Percentiles rank a stretch among this genome's conserved stretches.
phyloP scores from a whole-genome alignment of 2,888 invertebrate genomes.

The Blastobasis lacticolella region DNA sequence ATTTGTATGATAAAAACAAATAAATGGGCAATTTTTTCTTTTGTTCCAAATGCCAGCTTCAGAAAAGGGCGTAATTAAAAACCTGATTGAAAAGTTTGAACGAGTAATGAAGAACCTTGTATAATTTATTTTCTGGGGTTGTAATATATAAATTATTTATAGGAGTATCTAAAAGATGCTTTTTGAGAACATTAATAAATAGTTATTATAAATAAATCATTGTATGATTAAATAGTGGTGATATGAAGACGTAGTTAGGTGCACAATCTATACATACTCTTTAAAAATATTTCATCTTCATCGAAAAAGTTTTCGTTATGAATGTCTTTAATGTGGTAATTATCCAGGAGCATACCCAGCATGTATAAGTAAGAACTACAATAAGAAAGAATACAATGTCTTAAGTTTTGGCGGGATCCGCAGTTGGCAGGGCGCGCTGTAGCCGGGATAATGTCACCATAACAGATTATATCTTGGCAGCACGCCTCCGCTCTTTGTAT shows the following conservation, averaged over 20 bases:
- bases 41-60: background rate
- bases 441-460: slow-evolving; percentile 65
- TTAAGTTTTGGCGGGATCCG: slow-evolving; percentile 51
- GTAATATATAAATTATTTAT: too few relatives aligned
- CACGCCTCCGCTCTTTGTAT: slow-evolving; percentile 34
- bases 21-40: background rate
- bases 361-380: too few relatives aligned
- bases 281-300: too few relatives aligned
- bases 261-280: too few relatives aligned
- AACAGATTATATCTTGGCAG: slow-evolving; percentile 72
- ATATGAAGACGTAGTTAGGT: background rate
- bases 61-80: background rate
- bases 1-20: background rate
- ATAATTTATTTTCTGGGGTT: too few relatives aligned
- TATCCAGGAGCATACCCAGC: too few relatives aligned
- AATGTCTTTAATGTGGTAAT: too few relatives aligned
- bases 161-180: background rate
- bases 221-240: background rate
- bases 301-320: too few relatives aligned
- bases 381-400: slow-evolving; percentile 28
- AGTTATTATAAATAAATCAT: too few relatives aligned
- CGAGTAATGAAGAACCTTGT: background rate
- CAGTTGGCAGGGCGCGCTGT: slow-evolving; percentile 49
- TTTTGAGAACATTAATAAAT: background rate
- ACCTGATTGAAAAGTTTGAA: background rate